Conservation (phyloP, 2,113 vertebrate genomes). For the Acrocephalus arundinaceus region DNA sequence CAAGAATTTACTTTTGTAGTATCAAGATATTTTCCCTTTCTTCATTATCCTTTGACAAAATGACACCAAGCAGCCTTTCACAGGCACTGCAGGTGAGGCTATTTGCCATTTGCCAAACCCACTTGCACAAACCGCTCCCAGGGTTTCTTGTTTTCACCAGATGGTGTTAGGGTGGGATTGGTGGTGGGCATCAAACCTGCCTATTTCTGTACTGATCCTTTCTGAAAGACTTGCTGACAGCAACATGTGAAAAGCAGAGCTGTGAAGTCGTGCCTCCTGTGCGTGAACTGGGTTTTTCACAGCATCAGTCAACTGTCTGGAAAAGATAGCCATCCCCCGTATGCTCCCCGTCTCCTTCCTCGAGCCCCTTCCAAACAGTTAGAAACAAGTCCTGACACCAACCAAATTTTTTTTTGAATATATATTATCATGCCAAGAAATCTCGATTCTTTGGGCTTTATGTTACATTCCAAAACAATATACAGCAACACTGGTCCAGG, state of each 20-base stretch:
- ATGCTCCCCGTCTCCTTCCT: slow-evolving; percentile 5
- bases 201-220: slow-evolving; percentile 24
- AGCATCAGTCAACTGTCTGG: slow-evolving; percentile 53
- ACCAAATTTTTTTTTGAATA: background rate
- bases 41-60: background rate
- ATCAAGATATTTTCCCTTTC: background rate
- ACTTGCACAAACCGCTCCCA: background rate
- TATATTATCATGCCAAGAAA: background rate
- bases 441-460: background rate
- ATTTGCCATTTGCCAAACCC: background rate
- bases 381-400: slow-evolving; percentile 22
- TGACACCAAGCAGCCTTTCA: background rate
- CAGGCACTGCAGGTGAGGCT: background rate
- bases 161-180: slow-evolving; percentile 27
- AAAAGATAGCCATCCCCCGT: slow-evolving; percentile 33
- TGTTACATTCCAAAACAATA: background rate
- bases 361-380: background rate
- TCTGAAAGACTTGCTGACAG: slow-evolving; percentile 44
- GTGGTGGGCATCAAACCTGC: slow-evolving; percentile 16
- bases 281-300: slow-evolving; percentile 39
- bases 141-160: slow-evolving; percentile 33
- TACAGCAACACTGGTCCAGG: background rate
- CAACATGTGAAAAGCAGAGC: slow-evolving; percentile 25
- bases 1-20: background rate
- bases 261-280: slow-evolving; percentile 49